These are phyloP conservation scores for Pterostichus niger DNA, from an alignment of 2,888 invertebrate genomes.

Conservation along the genomic window DNA sequence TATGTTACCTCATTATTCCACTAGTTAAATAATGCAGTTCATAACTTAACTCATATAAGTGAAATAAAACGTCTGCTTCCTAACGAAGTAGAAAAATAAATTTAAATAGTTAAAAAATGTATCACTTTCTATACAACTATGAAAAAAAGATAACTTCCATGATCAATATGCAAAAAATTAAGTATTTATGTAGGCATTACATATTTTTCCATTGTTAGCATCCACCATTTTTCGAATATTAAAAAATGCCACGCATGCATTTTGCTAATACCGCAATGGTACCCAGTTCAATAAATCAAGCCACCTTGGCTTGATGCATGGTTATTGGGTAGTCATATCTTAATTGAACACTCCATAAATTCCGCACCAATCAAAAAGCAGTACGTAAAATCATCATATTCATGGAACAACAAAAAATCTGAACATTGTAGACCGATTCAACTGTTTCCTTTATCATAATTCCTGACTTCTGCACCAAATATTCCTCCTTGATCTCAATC, in stretches of 20 bases:
- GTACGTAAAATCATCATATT: not conserved
- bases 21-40: too few species aligned
- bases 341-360: constrained; percentile 65
- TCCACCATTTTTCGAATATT: constrained; percentile 26
- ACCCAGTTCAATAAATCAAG: constrained; percentile 55
- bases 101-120: too few species aligned
- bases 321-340: constrained; percentile 66
- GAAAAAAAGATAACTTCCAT: too few species aligned
- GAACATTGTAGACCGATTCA: not conserved
- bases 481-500: not conserved
- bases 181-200: too few species aligned
- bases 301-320: constrained; percentile 60
- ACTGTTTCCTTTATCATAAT: too few species aligned
- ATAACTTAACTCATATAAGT: too few species aligned
- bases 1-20: too few species aligned
- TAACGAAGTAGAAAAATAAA: too few species aligned
- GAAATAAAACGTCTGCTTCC: too few species aligned
- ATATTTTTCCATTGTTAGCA: too few species aligned
- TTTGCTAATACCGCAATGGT: constrained; percentile 57
- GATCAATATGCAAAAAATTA: too few species aligned
- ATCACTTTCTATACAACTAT: too few species aligned
- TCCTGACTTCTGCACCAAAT: not conserved
- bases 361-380: constrained; percentile 40
- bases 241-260: constrained; percentile 47
- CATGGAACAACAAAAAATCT: not conserved